Evolutionary conservation across 2,888 invertebrate genomes (phyloP).

Genomic region (Exocentrus adspersus): DNA sequence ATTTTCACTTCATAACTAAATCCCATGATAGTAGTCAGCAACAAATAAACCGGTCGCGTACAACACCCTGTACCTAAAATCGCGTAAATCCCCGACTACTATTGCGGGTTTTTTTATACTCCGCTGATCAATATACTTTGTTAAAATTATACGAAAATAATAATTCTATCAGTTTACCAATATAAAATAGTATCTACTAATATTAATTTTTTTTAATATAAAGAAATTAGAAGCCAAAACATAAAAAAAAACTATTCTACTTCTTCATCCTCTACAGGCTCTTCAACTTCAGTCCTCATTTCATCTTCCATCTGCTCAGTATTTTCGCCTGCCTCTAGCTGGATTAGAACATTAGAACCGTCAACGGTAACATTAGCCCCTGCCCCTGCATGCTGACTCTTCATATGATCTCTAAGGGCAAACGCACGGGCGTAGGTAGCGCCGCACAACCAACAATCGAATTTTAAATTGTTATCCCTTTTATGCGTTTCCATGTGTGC

Average conservation of each 20-base stretch:
- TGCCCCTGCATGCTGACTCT: slow-evolving; percentile 67
- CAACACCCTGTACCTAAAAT: no score
- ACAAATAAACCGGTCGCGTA: no score
- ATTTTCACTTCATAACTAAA: no score
- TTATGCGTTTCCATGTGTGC: slow-evolving; percentile 80
- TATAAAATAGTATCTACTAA: no score
- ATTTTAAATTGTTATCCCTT: slow-evolving; percentile 75
- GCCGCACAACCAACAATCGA: slow-evolving; percentile 76
- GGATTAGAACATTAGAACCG: slow-evolving; percentile 23
- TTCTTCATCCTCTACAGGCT: slow-evolving; percentile 11
- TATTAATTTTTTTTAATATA: no score
- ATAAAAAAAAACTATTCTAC: neutral
- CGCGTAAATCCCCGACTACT: no score
- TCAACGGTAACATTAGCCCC: slow-evolving; percentile 13
- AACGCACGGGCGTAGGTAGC: slow-evolving; percentile 81
- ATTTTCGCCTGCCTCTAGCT: slow-evolving; percentile 31
- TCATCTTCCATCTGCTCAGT: slow-evolving; percentile 26
- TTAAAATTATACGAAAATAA: no score
- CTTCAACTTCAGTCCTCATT: slow-evolving; percentile 7
- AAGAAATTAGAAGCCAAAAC: neutral
- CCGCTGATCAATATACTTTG: no score
- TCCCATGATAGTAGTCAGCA: no score
- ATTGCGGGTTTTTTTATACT: no score
- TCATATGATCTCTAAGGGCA: slow-evolving; percentile 78
- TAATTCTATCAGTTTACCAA: no score